A percentile compares a stretch with the other conserved stretches of the same genome.
Evolutionary conservation across 2,797 vertebrate species (phyloP).

Genomic region (Malacoraja senta): DNA sequence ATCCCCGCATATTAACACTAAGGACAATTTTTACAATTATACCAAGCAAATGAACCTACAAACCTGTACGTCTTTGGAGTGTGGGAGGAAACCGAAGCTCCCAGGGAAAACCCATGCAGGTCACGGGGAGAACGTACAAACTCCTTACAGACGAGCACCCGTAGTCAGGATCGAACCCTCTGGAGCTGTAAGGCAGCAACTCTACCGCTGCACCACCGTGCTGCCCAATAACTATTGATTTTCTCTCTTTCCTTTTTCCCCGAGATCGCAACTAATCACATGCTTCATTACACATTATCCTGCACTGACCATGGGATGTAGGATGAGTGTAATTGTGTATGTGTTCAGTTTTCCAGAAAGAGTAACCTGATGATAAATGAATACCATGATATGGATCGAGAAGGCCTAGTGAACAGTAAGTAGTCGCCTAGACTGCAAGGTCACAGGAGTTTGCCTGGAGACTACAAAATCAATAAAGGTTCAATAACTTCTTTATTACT

Average conservation of each 20-base stretch:
- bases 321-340: conserved; percentile 77
- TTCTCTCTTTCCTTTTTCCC: conserved; percentile 3
- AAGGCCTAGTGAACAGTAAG: conserved; percentile 75
- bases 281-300: conserved; percentile 62
- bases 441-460: conserved; percentile 91
- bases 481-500: conserved; percentile 99
- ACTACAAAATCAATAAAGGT: conserved; percentile 98
- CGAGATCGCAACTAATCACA: conserved; percentile 42
- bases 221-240: not conserved
- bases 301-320: conserved; percentile 65
- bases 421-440: conserved; percentile 87
- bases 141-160: too few species aligned
- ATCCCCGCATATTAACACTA: too few species aligned
- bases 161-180: too few species aligned
- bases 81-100: too few species aligned
- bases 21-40: too few species aligned
- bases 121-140: too few species aligned
- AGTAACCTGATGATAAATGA: conserved; percentile 99
- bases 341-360: conserved; percentile 82
- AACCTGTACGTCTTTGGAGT: too few species aligned
- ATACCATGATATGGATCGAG: conserved; percentile 85
- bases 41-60: too few species aligned
- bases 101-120: too few species aligned
- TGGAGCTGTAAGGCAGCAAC: too few species aligned
- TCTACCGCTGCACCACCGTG: too few species aligned